phyloP scores from a whole-genome alignment of 2,888 invertebrate species.

The Ochropleura plecta region DNA sequence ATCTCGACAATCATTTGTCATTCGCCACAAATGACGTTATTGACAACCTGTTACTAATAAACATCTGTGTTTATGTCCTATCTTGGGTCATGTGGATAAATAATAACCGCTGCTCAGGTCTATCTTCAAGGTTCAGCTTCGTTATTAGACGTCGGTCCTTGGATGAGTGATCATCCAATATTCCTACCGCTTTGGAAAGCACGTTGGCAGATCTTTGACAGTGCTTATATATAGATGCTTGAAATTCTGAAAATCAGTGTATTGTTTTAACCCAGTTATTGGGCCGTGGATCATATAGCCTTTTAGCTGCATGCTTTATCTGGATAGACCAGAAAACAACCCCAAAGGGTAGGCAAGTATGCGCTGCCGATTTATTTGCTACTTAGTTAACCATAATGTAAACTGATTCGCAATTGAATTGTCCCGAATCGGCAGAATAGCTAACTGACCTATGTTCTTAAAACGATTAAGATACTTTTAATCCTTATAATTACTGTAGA shows the following conservation, averaged over 20 bases:
- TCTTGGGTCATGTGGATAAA: neutral
- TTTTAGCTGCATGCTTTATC: neutral
- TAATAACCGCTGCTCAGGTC: neutral
- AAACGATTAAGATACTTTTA: conserved; percentile 25
- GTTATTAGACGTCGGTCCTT: neutral
- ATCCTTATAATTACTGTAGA: conserved; percentile 9
- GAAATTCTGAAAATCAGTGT: neutral
- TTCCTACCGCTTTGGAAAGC: neutral
- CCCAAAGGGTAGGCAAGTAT: too few species aligned
- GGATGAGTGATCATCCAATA: neutral
- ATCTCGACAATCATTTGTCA: conserved; percentile 50
- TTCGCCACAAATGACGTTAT: conserved; percentile 50
- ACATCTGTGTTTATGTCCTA: conserved; percentile 30
- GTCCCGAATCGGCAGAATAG: neutral
- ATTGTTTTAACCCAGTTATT: neutral
- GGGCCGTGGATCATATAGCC: neutral
- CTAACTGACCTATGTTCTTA: conserved; percentile 7
- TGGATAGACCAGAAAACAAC: too few species aligned
- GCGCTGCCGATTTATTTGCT: neutral
- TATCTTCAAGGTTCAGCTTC: neutral
- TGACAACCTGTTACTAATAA: conserved; percentile 47
- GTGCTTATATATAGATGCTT: neutral
- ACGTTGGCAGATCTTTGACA: neutral
- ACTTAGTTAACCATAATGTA: neutral
- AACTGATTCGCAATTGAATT: conserved; percentile 22